These are phyloP conservation scores for Ypsolopha scabrella DNA, from an alignment of 2,888 invertebrate genomes.

Conservation along the genomic window DNA sequence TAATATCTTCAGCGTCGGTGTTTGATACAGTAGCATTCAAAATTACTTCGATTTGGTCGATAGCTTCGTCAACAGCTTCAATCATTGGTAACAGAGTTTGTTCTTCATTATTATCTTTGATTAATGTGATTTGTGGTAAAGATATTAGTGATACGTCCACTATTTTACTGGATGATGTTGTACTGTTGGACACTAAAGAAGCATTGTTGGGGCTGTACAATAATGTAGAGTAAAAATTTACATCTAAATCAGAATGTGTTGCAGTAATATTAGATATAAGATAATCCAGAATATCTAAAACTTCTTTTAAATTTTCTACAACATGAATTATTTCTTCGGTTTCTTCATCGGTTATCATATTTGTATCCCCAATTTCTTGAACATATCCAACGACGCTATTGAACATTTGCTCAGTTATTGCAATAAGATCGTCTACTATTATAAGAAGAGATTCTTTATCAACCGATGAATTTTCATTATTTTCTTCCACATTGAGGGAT, in stretches of 20 bases:
- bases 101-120: no score
- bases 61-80: not conserved
- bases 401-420: constrained; percentile 1
- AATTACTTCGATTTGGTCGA: not conserved
- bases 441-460: not conserved
- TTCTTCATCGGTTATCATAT: not conserved
- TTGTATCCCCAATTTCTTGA: not conserved
- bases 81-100: not conserved
- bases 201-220: no score
- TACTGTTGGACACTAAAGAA: no score
- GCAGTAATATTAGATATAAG: not conserved
- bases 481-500: no score
- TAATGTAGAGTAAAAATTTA: not conserved
- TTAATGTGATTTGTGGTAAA: no score
- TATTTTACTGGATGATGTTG: no score
- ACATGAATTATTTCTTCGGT: not conserved
- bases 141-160: no score
- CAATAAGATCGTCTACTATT: constrained; percentile 1
- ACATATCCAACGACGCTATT: not conserved
- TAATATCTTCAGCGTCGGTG: not conserved
- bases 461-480: no score
- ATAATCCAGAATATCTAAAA: constrained; percentile 2
- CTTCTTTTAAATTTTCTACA: not conserved
- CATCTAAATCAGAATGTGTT: not conserved
- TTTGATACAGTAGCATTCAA: not conserved